A percentile compares a stretch with the other conserved stretches of the same genome.
phyloP scores from a whole-genome alignment of 2,888 invertebrate species.

The Pantelozetes paolii region DNA sequence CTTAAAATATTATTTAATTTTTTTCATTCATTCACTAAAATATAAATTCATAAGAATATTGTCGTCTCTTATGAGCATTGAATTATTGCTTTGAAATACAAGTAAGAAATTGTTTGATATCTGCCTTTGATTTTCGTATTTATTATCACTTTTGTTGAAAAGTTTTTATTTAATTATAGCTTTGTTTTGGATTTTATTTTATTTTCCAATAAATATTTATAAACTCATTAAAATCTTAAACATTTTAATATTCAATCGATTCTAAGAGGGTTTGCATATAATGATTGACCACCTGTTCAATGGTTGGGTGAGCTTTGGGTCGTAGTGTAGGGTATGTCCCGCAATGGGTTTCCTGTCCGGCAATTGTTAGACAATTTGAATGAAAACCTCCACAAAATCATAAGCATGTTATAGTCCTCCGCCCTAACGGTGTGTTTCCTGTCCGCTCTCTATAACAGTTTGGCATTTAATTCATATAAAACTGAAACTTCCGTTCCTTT shows the following conservation, averaged over 20 bases:
- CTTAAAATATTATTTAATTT: neutral
- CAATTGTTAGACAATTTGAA: constrained; percentile 2
- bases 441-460: constrained; percentile 28
- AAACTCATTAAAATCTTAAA: no score
- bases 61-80: no score
- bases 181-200: no score
- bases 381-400: constrained; percentile 9
- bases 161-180: no score
- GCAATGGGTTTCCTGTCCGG: constrained; percentile 26
- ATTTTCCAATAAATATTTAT: no score
- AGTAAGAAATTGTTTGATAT: no score
- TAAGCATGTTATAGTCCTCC: neutral
- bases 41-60: no score
- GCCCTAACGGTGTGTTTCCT: constrained; percentile 35
- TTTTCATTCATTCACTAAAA: no score
- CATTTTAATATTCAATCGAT: neutral
- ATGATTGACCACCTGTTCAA: constrained; percentile 31
- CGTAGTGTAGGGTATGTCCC: neutral
- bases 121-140: no score
- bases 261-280: neutral
- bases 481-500: constrained; percentile 18
- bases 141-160: no score
- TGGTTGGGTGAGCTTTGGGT: constrained; percentile 9
- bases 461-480: constrained; percentile 31
- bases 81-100: no score